Base-by-base conservation (phyloP, 2,888 invertebrate genomes). In the Zaprionus bogoriensis region DNA sequence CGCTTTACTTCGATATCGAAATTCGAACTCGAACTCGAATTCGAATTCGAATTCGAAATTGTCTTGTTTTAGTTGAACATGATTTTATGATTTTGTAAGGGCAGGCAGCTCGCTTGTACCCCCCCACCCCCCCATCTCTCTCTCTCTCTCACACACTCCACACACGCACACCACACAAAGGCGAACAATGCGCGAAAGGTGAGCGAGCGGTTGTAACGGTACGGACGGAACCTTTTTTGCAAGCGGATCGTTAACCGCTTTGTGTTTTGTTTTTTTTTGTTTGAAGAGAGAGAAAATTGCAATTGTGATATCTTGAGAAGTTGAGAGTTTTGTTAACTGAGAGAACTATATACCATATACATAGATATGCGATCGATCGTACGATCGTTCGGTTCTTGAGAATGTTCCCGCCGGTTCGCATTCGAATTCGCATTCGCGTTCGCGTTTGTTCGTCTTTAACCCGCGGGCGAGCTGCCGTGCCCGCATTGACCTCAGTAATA, bases 291-390 rank as follows among this genome's bases (percentile, higher is more conserved):
- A 20, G 28, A 60, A 20, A 66, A 30, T 62, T 67, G 46, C 50
- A 67, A 74, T 75, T 75, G 72, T 70, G 70, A 70, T 74, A 75
- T 47, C 30, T 48, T 52, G 19, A 23, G 25, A 28, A 52, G 41
- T 41, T 41, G 22, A 41, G 20, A 41, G 7, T 17, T 41, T 41
- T 36, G 7, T 36, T 36, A 9, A 36, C 14, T 17, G 32, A 36
- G 17, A 36, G n/a, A n/a, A n/a, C 23, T 23, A 6, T 23, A 23
- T 23, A 23, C 23, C 23, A 3, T 23, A 6, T 23, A 23, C 23
- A 23, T 23, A n/a, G n/a, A n/a, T n/a, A n/a, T n/a, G n/a, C n/a
- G n/a, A n/a, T n/a, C n/a, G n/a, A n/a, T n/a, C n/a, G n/a, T n/a
- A n/a, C n/a, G n/a, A n/a, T n/a, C n/a, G n/a, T n/a, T n/a, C n/a